phyloP scores from a whole-genome alignment of 2,888 invertebrate genomes.

The Brachyptera putata region DNA sequence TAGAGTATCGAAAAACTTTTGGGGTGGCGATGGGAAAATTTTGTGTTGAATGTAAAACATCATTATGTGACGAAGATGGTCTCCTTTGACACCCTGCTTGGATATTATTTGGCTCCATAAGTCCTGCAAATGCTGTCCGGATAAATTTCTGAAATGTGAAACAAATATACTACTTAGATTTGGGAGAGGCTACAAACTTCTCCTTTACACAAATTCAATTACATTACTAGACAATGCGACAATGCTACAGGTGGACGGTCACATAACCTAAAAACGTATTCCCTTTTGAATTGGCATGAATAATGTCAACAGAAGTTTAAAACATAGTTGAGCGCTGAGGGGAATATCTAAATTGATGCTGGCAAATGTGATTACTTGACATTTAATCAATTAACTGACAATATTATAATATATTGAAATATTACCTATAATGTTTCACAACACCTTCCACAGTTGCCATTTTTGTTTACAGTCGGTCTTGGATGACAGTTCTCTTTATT shows the following conservation, averaged over 20 bases:
- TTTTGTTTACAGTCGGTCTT: neutral
- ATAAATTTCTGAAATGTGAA: constrained; percentile 26
- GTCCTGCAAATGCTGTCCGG: constrained; percentile 25
- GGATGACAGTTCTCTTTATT: neutral
- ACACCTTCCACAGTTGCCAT: constrained; percentile 5
- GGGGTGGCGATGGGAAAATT: constrained; percentile 20
- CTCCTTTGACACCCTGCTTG: constrained; percentile 26
- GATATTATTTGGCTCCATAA: constrained; percentile 28
- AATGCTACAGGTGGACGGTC: too few relatives aligned
- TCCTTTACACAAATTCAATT: too few relatives aligned
- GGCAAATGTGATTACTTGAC: neutral
- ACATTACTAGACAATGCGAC: too few relatives aligned
- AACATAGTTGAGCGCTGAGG: too few relatives aligned
- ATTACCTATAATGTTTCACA: constrained; percentile 1
- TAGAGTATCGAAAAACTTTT: constrained; percentile 26
- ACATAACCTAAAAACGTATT: neutral
- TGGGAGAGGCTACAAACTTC: too few relatives aligned
- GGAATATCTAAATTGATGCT: too few relatives aligned
- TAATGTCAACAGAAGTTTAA: neutral
- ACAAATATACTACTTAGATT: neutral
- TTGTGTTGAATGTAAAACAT: constrained; percentile 31
- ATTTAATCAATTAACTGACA: neutral
- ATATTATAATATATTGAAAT: neutral
- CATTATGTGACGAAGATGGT: constrained; percentile 28
- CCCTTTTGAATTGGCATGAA: too few relatives aligned